Percentiles rank a stretch among this genome's conserved stretches.
Conservation (phyloP, 2,113 vertebrate species). For the Morone saxatilis region DNA sequence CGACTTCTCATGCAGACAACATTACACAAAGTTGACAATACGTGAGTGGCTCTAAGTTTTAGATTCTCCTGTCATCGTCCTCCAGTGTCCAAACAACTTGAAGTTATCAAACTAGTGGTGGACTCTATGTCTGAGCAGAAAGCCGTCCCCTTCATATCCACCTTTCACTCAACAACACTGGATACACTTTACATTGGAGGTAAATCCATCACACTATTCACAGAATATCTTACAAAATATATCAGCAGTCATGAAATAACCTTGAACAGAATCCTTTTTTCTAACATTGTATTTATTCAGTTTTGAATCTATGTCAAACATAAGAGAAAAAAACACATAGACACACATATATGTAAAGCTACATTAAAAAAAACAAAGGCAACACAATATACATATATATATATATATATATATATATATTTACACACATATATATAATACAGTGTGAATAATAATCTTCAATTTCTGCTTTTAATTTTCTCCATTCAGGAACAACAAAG, state of each 20-base stretch:
- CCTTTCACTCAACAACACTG: background rate
- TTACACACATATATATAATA: too few relatives aligned
- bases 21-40: background rate
- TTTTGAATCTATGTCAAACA: background rate
- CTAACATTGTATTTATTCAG: background rate
- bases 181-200: conserved; percentile 86
- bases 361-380: too few relatives aligned
- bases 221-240: background rate
- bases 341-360: background rate
- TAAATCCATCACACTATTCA: conserved; percentile 64
- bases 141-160: conserved; percentile 23
- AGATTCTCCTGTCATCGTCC: conserved; percentile 1
- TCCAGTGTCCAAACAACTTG: conserved; percentile 83
- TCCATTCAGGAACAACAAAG: conserved; percentile 37
- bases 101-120: conserved; percentile 81
- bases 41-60: background rate
- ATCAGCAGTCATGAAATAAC: background rate
- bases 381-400: too few relatives aligned
- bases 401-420: too few relatives aligned
- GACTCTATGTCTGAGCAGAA: conserved; percentile 76
- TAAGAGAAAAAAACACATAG: background rate
- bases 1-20: background rate
- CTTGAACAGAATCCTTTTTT: background rate
- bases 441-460: background rate
- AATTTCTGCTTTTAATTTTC: conserved; percentile 13